phyloP scores from a whole-genome alignment of 2,797 vertebrate genomes.

The Epinephelus coioides region DNA sequence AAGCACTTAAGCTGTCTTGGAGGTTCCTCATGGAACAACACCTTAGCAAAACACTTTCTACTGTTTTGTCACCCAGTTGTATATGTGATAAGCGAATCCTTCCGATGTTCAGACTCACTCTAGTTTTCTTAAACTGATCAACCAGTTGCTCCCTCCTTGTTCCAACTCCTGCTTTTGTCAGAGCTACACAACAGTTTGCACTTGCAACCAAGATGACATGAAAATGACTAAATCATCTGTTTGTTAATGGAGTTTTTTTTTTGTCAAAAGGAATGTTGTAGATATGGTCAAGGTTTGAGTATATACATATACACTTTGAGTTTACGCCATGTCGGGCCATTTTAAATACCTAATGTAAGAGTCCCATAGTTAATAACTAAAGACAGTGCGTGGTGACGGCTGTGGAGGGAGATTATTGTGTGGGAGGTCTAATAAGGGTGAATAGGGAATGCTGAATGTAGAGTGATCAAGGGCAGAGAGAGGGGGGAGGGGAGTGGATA shows the following conservation, averaged over 20 bases:
- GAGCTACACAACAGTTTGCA: neutral
- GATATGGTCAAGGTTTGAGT: neutral
- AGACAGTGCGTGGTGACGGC: conserved; percentile 36
- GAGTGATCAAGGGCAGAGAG: conserved; percentile 67
- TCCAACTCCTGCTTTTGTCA: neutral
- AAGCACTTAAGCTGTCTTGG: too few relatives aligned
- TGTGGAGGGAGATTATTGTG: conserved; percentile 46
- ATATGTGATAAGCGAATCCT: neutral
- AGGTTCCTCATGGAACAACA: too few relatives aligned
- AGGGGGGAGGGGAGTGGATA: conserved; percentile 15
- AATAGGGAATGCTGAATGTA: conserved; percentile 53
- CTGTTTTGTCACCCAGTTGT: too few relatives aligned
- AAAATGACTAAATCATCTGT: neutral
- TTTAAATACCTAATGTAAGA: conserved; percentile 18
- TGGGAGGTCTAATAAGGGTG: conserved; percentile 61
- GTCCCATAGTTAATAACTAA: conserved; percentile 16
- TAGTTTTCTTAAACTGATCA: neutral
- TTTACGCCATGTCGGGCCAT: neutral
- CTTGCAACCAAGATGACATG: neutral
- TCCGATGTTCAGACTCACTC: neutral
- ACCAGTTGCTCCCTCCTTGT: neutral
- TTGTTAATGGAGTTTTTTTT: neutral
- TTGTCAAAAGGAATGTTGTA: neutral
- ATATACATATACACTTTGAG: neutral
- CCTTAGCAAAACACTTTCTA: too few relatives aligned